These are phyloP conservation scores for Spicauda simplicius DNA, from an alignment of 2,888 invertebrate species.

Conservation along the genomic window DNA sequence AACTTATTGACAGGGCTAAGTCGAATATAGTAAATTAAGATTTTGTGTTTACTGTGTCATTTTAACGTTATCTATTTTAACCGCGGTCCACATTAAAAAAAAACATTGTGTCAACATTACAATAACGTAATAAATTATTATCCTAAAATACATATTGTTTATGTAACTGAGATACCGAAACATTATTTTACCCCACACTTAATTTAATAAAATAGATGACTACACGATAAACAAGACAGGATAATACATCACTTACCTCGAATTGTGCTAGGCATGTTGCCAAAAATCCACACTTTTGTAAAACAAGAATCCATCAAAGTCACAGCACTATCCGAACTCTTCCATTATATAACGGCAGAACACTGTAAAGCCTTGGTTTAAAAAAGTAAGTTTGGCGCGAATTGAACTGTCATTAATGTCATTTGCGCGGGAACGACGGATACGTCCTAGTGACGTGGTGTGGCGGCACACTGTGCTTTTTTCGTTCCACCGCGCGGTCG, in stretches of 20 bases:
- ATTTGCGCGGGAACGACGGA: constrained; percentile 48
- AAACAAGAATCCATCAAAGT: constrained; percentile 48
- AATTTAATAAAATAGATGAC: constrained; percentile 13
- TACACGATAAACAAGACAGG: constrained; percentile 23
- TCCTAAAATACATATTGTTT: not conserved
- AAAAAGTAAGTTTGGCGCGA: constrained; percentile 51
- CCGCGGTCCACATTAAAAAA: not conserved
- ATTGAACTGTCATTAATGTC: constrained; percentile 60
- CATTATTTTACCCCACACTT: constrained; percentile 7
- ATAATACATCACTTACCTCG: constrained; percentile 65
- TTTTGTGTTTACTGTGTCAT: no score
- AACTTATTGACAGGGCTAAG: no score
- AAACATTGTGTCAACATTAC: not conserved
- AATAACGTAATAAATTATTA: not conserved
- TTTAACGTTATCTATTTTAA: not conserved
- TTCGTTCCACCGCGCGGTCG: constrained; percentile 68
- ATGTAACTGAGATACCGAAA: not conserved
- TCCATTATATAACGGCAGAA: constrained; percentile 50
- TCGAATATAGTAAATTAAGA: no score
- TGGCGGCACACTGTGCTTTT: constrained; percentile 74
- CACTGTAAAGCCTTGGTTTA: constrained; percentile 41
- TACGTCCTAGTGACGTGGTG: constrained; percentile 76
- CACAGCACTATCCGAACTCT: constrained; percentile 61
- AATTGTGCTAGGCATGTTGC: constrained; percentile 83
- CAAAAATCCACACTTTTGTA: constrained; percentile 56